Evolutionary conservation across 2,113 vertebrate species (phyloP), one percentile per base, ranked within the genome.

Genomic region (Oncorhynchus masou): DNA sequence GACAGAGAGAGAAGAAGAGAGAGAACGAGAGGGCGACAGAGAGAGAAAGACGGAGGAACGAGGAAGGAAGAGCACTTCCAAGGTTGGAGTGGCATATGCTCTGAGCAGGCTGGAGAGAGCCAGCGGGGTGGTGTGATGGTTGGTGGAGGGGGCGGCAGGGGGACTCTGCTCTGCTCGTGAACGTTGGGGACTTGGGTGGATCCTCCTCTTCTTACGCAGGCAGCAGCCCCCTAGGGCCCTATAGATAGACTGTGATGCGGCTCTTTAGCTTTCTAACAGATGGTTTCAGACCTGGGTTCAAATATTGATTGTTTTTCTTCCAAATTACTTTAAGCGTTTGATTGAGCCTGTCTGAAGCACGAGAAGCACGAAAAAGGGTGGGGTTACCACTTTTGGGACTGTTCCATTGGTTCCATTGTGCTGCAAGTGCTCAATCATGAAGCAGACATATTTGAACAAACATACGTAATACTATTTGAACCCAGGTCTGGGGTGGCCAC

Each of bases 181-280:
- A 78, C 77, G 85, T 73, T 73, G 81, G 79, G 80, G 34, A 34
- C 84, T 76, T 22, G 6, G n/a, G 69, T 12, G 49, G 70, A 57
- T 49, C 77, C 81, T 84, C 85, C 84, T 39, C 39, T 15, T 85
- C 25, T 70, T 19, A 45, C n/a, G 12, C 68, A 48, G 9, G n/a
- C 68, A 70, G 16, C 68, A 24, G 20, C 68, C 9, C 80, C 74
- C 80, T 72, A 51, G 34, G 22, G 79, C 73, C 93, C 94, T 95
- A 93, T 94, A 95, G 92, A 94, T 96, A 96, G 93, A 85, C 81
- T 88, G 70, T 92, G 93, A 87, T 91, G 90, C 64, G 91, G 79
- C 68, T 91, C 81, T 84, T 76, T 92, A 93, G 90, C 91, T 91
- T 89, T 94, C 88, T 91, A 93, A 90, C 89, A 94, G 90, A 94